Evolutionary conservation across 2,113 vertebrate species (phyloP).

Genomic region (Passer domesticus): DNA sequence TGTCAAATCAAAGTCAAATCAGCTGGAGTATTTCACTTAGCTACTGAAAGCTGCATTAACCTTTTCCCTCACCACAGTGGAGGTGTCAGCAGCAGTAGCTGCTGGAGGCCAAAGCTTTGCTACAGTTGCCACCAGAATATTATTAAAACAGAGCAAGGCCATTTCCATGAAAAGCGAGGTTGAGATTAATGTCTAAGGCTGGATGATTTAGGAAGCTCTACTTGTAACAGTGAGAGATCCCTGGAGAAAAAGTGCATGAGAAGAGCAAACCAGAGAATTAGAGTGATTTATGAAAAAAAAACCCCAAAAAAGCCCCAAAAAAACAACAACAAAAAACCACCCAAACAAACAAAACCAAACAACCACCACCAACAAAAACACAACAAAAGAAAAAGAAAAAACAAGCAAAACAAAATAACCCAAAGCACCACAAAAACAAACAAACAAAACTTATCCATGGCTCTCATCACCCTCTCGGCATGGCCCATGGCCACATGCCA

Average conservation of each 20-base stretch:
- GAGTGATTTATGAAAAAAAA: background rate
- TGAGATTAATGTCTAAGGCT: background rate
- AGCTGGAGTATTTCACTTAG: background rate
- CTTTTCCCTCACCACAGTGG: background rate
- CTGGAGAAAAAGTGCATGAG: background rate
- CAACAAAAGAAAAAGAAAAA: background rate
- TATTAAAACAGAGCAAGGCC: background rate
- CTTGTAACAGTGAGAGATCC: background rate
- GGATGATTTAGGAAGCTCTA: background rate
- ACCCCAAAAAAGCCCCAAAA: background rate
- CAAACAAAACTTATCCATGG: background rate
- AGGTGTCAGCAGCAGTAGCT: background rate
- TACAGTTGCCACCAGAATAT: background rate
- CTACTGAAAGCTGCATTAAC: background rate
- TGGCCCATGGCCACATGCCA: fast-evolving
- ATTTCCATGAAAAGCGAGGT: background rate
- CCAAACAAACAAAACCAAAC: background rate
- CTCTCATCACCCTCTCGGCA: background rate
- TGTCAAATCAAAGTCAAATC: background rate
- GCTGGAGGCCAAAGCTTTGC: background rate
- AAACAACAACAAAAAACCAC: no score
- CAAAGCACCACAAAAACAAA: background rate
- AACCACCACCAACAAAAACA: background rate
- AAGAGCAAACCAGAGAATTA: background rate
- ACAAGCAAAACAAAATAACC: background rate